Evolutionary conservation across 2,888 invertebrate genomes (phyloP).

Genomic region (Clepsis dumicolana): DNA sequence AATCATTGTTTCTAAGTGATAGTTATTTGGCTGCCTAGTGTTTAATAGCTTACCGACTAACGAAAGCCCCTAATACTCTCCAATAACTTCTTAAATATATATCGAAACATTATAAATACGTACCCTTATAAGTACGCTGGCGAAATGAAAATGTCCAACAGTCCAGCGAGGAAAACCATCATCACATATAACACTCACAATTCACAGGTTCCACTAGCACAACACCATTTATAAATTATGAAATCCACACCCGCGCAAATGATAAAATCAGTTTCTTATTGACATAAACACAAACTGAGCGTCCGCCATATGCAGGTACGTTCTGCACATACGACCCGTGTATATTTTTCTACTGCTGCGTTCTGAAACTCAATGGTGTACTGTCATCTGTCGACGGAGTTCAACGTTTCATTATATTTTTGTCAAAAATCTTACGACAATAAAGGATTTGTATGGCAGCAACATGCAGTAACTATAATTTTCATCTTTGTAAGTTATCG

Average conservation of each 20-base stretch:
- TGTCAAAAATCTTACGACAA: not conserved
- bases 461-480: not conserved
- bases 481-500: too few species aligned
- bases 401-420: not conserved
- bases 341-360: constrained; percentile 49
- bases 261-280: constrained; percentile 83
- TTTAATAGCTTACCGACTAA: constrained; percentile 15
- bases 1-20: not conserved
- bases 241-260: constrained; percentile 85
- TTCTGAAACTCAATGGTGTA: constrained; percentile 24
- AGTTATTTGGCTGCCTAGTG: not conserved
- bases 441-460: not conserved
- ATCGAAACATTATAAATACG: constrained; percentile 78
- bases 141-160: constrained; percentile 73
- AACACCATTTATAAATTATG: constrained; percentile 72
- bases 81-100: constrained; percentile 59
- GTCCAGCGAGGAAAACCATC: constrained; percentile 79
- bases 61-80: constrained; percentile 39
- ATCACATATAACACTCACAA: constrained; percentile 79
- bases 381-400: not conserved
- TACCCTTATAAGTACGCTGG: constrained; percentile 80
- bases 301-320: constrained; percentile 85
- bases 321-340: constrained; percentile 68
- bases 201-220: constrained; percentile 79
- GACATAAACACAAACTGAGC: constrained; percentile 86